phyloP scores from a whole-genome alignment of 2,797 vertebrate genomes.

The Hemitrygon akajei region DNA sequence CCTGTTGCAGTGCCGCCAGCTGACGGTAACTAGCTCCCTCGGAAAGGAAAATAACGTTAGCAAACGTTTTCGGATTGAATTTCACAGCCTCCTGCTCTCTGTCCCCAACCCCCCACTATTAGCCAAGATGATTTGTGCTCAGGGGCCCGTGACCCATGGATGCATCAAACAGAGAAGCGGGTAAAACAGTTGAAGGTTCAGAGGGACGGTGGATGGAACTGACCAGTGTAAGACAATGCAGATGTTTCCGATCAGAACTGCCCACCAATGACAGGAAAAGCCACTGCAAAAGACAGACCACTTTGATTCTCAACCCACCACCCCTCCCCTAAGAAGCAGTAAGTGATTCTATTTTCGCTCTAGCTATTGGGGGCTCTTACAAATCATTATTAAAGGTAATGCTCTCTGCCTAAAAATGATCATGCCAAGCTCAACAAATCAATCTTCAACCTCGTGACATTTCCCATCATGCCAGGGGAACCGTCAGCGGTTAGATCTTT shows the following conservation, averaged over 20 bases:
- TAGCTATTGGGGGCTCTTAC: not conserved
- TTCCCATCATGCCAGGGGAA: not conserved
- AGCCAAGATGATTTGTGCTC: constrained; percentile 88
- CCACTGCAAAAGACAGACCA: constrained; percentile 22
- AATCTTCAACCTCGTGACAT: not conserved
- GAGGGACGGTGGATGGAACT: constrained; percentile 65
- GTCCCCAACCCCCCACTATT: constrained; percentile 58
- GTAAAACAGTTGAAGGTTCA: constrained; percentile 81
- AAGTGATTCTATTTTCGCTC: not conserved
- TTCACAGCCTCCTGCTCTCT: constrained; percentile 67
- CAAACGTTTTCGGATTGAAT: constrained; percentile 78
- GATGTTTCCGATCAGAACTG: constrained; percentile 76
- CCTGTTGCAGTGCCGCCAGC: constrained; percentile 53
- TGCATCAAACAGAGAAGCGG: constrained; percentile 77
- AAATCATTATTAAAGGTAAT: not conserved
- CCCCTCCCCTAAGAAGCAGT: not conserved
- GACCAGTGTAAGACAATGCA: constrained; percentile 75
- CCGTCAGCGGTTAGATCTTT: not conserved
- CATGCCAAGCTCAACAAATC: not conserved
- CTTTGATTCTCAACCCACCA: constrained; percentile 25
- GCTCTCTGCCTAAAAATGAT: not conserved
- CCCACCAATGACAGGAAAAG: constrained; percentile 43
- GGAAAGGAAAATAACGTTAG: constrained; percentile 72
- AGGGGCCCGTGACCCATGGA: constrained; percentile 79
- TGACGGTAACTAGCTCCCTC: constrained; percentile 61